Evolutionary conservation across 2,888 invertebrate species (phyloP), one percentile per base, ranked within the genome.

Genomic region (Eurytoma californica): DNA sequence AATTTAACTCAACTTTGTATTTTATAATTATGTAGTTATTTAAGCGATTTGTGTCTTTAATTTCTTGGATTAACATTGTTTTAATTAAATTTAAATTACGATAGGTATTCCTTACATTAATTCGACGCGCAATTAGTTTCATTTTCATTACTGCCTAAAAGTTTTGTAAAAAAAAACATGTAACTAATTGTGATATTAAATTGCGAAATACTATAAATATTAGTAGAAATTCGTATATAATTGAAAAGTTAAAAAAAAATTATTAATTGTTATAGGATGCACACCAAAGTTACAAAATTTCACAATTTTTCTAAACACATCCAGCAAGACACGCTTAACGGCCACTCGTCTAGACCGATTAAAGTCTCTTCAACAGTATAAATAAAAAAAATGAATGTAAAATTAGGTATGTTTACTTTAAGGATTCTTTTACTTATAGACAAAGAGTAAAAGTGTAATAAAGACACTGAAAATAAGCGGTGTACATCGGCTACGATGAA

Each of bases 381-480:
- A 67, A 39, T 39, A 39, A 39, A 39, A 7, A 9, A 39, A 39
- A 65, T 55, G 67, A 53, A 13, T 57, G 65, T 72, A 75, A 79
- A 53, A 24, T 75, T 70, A 69, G 66, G 2, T 60, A 24, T 18
- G 24, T 61, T 75, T 75, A 75, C n/a, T 70, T 79, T 72, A 75
- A 75, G 61, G 28, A 65, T 72, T 75, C 57, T 72, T 75, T 79
- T 73, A 28, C 13, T 39, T 55, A 63, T 55, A 49, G 61, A 68
- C 28, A 69, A 39, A 9, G 63, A 77, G 67, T 78, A 80, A 74
- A 78, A 55, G 77, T 78, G 67, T 77, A 58, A 75, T 58, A 63
- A 72, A 61, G 65, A 78, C 72, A 67, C 73, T 74, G 24, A 73
- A 75, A 63, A n/a, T 16, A 60, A 28, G 16, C 7, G 53, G 20